Evolutionary conservation across 1,140 invertebrate genomes (phyloP).

Genomic region (Rhagoletis zephyria): DNA sequence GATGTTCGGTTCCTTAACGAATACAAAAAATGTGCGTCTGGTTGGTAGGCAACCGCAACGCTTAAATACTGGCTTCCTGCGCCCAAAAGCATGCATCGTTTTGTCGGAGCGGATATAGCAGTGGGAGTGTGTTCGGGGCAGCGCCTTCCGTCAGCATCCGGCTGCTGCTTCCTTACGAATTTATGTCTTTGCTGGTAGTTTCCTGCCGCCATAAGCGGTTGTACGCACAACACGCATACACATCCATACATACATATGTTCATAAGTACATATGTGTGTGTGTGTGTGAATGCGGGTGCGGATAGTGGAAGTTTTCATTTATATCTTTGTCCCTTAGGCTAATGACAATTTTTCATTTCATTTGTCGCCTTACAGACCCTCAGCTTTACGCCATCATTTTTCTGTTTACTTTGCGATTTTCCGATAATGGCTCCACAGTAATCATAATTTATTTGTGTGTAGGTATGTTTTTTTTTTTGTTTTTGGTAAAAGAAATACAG

Average conservation of each 20-base stretch:
- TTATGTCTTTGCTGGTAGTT: background rate
- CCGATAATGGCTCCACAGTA: conserved; percentile 37
- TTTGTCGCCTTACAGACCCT: background rate
- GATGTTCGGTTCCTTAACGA: background rate
- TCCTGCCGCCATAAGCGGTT: background rate
- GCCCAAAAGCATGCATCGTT: background rate
- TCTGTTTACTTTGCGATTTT: conserved; percentile 48
- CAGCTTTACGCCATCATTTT: background rate
- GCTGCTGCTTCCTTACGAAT: background rate
- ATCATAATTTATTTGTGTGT: conserved; percentile 59
- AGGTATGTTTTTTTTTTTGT: background rate
- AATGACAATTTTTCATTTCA: conserved; percentile 57
- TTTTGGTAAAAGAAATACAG: too few relatives aligned
- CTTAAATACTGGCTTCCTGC: background rate
- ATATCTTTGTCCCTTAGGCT: conserved; percentile 35
- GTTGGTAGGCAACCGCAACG: conserved; percentile 16
- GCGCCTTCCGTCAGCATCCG: conserved; percentile 1
- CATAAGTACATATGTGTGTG: background rate
- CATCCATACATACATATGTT: background rate
- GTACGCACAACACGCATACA: background rate
- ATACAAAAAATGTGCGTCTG: background rate
- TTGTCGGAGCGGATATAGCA: too few relatives aligned
- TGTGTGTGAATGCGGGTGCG: too few relatives aligned
- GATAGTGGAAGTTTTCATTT: background rate
- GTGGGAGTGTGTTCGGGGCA: too few relatives aligned